Evolutionary conservation across 2,888 invertebrate species (phyloP).

Genomic region (Acanthococcus lagerstroemiae): DNA sequence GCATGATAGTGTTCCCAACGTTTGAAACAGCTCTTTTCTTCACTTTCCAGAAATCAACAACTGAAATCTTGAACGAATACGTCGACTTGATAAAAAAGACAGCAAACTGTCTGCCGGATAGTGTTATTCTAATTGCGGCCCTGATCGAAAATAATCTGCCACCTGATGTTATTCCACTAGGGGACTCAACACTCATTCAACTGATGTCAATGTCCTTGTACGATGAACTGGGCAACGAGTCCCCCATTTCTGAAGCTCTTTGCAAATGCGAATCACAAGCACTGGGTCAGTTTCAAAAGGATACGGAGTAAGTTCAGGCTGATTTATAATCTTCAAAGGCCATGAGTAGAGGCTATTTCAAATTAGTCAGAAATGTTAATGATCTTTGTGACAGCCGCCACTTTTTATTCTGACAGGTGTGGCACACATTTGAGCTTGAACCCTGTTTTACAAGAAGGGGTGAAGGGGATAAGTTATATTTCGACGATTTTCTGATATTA

Average conservation of each 20-base stretch:
- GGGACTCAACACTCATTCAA: conserved; percentile 61
- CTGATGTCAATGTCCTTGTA: conserved; percentile 47
- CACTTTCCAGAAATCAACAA: neutral
- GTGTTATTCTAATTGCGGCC: conserved; percentile 46
- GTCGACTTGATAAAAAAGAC: neutral
- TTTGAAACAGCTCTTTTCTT: neutral
- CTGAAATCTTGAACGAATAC: neutral
- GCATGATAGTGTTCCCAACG: neutral
- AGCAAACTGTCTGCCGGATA: conserved; percentile 53
- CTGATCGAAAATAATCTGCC: conserved; percentile 60
- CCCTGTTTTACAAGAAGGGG: no score
- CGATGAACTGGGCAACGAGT: conserved; percentile 42
- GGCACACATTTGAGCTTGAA: no score
- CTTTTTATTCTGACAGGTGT: no score
- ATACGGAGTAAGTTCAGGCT: conserved; percentile 35
- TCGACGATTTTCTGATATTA: neutral
- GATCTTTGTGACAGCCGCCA: no score
- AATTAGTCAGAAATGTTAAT: no score
- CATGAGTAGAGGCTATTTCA: no score
- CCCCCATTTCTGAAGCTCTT: conserved; percentile 62
- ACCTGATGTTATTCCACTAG: conserved; percentile 57
- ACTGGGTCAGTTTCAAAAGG: conserved; percentile 52
- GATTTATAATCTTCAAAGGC: neutral
- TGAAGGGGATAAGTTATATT: neutral
- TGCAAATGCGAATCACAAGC: conserved; percentile 71